A percentile compares a stretch with the other conserved stretches of the same genome.
These are phyloP conservation scores for Grantiella picta DNA, from an alignment of 2,113 vertebrate genomes.

Conservation along the genomic window DNA sequence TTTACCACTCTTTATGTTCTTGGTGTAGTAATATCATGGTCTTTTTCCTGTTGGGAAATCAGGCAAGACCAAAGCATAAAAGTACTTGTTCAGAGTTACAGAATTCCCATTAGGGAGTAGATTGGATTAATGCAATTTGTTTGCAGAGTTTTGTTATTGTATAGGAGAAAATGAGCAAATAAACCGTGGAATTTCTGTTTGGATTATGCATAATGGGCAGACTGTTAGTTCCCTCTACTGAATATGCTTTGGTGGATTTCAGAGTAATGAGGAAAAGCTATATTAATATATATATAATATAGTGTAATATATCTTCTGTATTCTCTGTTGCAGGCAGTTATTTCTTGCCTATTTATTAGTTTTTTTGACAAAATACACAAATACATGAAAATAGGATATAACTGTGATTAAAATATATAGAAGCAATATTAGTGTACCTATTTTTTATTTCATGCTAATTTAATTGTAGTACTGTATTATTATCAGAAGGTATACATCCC, in stretches of 20 bases:
- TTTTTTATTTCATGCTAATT: neutral
- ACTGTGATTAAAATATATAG: neutral
- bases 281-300: neutral
- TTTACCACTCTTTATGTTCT: neutral
- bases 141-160: neutral
- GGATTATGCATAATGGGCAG: neutral
- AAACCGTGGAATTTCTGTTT: neutral
- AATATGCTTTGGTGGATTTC: neutral
- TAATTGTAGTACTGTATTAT: neutral
- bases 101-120: neutral
- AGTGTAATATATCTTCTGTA: neutral
- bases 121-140: neutral
- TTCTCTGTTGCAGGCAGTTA: neutral
- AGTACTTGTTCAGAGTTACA: neutral
- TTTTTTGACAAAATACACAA: neutral
- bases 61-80: neutral
- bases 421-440: neutral
- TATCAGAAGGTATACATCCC: neutral
- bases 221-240: neutral
- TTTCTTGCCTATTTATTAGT: neutral
- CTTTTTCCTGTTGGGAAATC: neutral
- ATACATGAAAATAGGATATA: neutral
- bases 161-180: conserved; percentile 26
- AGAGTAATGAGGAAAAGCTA: neutral
- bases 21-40: neutral